A percentile compares a stretch with the other conserved stretches of the same genome.
These are phyloP conservation scores for Anguilla anguilla DNA, from an alignment of 2,797 vertebrate species.

Conservation along the genomic window DNA sequence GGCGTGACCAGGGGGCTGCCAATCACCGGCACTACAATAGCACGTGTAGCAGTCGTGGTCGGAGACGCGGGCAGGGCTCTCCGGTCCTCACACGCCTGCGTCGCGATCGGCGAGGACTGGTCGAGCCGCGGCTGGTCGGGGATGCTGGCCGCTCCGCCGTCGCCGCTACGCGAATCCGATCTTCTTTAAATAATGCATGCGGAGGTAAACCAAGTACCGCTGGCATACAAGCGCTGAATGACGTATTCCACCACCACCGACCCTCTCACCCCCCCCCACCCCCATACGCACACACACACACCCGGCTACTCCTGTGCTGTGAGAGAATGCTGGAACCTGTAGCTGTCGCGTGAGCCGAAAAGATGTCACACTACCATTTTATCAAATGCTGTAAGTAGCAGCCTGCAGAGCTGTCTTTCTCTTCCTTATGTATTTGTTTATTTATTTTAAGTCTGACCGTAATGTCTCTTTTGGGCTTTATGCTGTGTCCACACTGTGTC, in stretches of 20 bases:
- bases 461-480: constrained; percentile 40
- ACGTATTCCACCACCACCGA: not conserved
- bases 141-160: not conserved
- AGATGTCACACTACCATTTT: constrained; percentile 96
- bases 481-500: not conserved
- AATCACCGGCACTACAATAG: constrained; percentile 78
- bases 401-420: constrained; percentile 42
- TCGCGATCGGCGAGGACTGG: constrained; percentile 66
- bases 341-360: constrained; percentile 71
- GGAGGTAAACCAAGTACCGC: constrained; percentile 74
- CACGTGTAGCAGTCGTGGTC: constrained; percentile 81
- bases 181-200: constrained; percentile 64
- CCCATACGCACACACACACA: not conserved
- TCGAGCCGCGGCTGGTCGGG: constrained; percentile 42
- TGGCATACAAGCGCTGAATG: constrained; percentile 60
- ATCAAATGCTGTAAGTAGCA: constrained; percentile 97
- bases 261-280: not conserved
- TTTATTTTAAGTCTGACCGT: not conserved
- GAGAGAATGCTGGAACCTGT: constrained; percentile 75
- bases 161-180: constrained; percentile 44
- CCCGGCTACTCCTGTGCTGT: constrained; percentile 40
- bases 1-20: constrained; percentile 74
- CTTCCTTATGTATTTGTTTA: not conserved
- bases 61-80: constrained; percentile 58
- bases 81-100: constrained; percentile 64